Evolutionary conservation across 53 echinoderm and acorn worm genomes (phyloP), one percentile per base, ranked within the genome.

Genomic region (Crossaster papposus): DNA sequence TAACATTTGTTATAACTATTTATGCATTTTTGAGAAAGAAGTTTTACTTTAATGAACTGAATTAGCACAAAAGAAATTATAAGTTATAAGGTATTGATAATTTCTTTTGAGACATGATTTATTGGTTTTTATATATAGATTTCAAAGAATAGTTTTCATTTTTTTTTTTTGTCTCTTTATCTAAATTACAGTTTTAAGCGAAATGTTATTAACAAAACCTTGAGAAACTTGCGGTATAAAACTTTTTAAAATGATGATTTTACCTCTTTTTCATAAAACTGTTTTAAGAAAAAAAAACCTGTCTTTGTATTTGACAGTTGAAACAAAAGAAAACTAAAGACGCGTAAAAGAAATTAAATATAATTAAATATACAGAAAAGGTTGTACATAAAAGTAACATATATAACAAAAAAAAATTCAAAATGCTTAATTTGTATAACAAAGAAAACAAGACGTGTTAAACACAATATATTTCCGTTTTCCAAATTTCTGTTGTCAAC

Each of bases 171-270:
- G 26, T 26, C 87, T 58, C 10, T 33, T 77, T 75, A 77, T 62
- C 30, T 77, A 76, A 55, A 20, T 76, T 87, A 55, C 76, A 58
- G 77, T 76, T 72, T 76, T 75, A 77, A 87, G 35, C 36, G 2
- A 36, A 74, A 74, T 36, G 64, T 23, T 11, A 58, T 36, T 24
- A 58, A 87, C 75, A 87, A n/a, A 54, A 53, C 54, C 50, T 72
- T 72, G 54, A 85, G 53, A 30, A 54, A 68, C 37, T 73, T 54
- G 55, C 63, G 53, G 30, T 87, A 87, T 87, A 87, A 87, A 87
- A 87, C 51, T 58, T 87, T 53, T 87, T 87, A 87, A 87, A 87
- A 87, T 87, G 35, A 23, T 32, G 18, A 77, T 77, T 68, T 65
- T 65, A 44, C 44, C 9, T 87, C 32, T 54, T 6, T 63, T 54